Percentiles rank a stretch among this genome's conserved stretches.
These are phyloP conservation scores for Argyrosomus japonicus DNA, from an alignment of 2,113 vertebrate species.

Conservation along the genomic window DNA sequence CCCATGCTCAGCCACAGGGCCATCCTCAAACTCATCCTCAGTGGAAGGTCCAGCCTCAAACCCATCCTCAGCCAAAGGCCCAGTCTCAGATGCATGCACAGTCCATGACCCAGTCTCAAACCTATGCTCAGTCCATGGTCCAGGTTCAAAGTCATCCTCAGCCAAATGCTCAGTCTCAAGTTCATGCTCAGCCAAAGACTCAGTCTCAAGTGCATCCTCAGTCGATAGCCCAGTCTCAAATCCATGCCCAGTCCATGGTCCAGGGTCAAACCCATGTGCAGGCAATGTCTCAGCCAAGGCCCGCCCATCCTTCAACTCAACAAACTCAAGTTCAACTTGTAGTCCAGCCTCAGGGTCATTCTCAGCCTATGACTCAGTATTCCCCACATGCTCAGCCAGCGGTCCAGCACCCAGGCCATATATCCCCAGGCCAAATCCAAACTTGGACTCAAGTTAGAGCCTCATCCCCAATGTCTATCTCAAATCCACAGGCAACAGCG, in stretches of 20 bases:
- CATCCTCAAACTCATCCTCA: slow-evolving; percentile 35
- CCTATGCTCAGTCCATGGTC: slow-evolving; percentile 9
- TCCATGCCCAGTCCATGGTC: slow-evolving; percentile 12
- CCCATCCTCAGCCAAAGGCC: slow-evolving; percentile 12
- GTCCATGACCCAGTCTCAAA: slow-evolving; percentile 21
- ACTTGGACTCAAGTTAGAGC: slow-evolving; percentile 65
- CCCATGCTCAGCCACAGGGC: slow-evolving; percentile 9
- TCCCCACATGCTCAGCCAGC: slow-evolving; percentile 30
- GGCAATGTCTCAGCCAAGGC: slow-evolving; percentile 11
- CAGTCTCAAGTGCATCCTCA: slow-evolving; percentile 35
- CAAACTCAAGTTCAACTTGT: slow-evolving; percentile 24
- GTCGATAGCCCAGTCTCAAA: slow-evolving; percentile 27
- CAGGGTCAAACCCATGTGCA: slow-evolving; percentile 40
- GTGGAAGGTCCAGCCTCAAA: slow-evolving; percentile 26
- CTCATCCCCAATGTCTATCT: slow-evolving; percentile 51
- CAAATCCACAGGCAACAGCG: slow-evolving; percentile 43
- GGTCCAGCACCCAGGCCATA: slow-evolving; percentile 43
- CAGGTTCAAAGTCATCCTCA: slow-evolving; percentile 41
- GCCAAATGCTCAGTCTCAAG: slow-evolving; percentile 27
- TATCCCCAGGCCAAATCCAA: slow-evolving; percentile 51
- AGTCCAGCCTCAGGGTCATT: slow-evolving; percentile 44
- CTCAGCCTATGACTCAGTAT: slow-evolving; percentile 39
- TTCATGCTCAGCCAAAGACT: slow-evolving; percentile 10
- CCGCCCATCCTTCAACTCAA: slow-evolving; percentile 3
- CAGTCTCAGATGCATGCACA: slow-evolving; percentile 34